Percentiles rank a stretch among this genome's conserved stretches.
phyloP scores from a whole-genome alignment of 2,888 invertebrate species.

The Spisula solida region DNA sequence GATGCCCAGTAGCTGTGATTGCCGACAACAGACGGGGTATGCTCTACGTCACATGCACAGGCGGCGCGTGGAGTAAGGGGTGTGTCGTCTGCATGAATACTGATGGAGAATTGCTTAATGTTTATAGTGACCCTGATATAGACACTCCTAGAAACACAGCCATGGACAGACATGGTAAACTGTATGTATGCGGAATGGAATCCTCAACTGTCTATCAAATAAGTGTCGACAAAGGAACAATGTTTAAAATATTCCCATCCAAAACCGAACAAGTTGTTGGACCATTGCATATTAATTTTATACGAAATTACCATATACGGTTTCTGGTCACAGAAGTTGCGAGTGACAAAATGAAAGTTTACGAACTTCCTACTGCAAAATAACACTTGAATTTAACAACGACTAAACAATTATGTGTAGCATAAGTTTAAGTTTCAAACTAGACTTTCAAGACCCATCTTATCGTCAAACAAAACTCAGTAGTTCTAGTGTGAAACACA shows the following conservation, averaged over 20 bases:
- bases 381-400: constrained; percentile 17
- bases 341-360: constrained; percentile 59
- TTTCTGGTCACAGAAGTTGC: constrained; percentile 66
- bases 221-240: constrained; percentile 46
- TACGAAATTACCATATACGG: constrained; percentile 60
- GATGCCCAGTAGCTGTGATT: constrained; percentile 62
- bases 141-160: constrained; percentile 63
- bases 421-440: background rate
- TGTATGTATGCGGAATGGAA: constrained; percentile 65
- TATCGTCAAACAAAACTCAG: too few relatives aligned
- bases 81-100: constrained; percentile 63
- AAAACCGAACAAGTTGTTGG: constrained; percentile 59
- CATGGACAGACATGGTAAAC: constrained; percentile 62
- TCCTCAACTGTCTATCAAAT: constrained; percentile 66
- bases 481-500: too few relatives aligned
- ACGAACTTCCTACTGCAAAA: constrained; percentile 61
- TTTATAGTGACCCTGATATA: constrained; percentile 63
- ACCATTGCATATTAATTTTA: constrained; percentile 65
- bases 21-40: constrained; percentile 50
- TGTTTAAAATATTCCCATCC: constrained; percentile 61
- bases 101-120: constrained; percentile 48
- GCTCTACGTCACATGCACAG: constrained; percentile 65
- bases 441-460: too few relatives aligned
- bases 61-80: constrained; percentile 70
- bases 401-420: too few relatives aligned